Evolutionary conservation across 2,113 vertebrate genomes (phyloP).

Genomic region (Columbina picui): DNA sequence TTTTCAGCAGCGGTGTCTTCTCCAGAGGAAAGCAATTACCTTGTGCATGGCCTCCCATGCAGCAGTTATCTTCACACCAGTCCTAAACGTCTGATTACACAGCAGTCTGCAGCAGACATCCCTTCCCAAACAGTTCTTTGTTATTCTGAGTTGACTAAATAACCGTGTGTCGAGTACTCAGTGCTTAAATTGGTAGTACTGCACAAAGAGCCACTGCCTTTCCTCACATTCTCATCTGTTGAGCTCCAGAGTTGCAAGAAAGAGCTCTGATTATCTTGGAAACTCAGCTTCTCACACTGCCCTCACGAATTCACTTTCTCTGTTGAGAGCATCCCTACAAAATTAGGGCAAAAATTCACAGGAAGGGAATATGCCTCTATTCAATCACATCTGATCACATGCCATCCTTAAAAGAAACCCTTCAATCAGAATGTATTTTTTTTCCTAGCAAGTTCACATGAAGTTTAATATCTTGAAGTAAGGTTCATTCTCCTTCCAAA

Average conservation of each 20-base stretch:
- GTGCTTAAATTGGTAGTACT: neutral
- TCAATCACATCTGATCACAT: neutral
- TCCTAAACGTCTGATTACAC: neutral
- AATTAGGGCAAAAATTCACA: neutral
- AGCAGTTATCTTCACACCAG: neutral
- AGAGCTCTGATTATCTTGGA: neutral
- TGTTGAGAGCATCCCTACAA: neutral
- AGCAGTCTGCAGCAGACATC: neutral
- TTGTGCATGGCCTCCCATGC: neutral
- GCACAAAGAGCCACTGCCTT: neutral
- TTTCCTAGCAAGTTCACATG: neutral
- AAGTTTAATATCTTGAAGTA: neutral
- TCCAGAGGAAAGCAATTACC: neutral
- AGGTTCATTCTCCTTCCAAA: neutral
- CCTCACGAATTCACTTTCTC: neutral
- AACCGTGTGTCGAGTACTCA: neutral
- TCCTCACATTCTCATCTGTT: neutral
- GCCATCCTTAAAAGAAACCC: neutral
- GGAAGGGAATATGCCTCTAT: neutral
- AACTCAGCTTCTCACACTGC: neutral
- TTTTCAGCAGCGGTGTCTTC: neutral
- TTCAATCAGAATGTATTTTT: neutral
- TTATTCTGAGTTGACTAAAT: constrained; percentile 1
- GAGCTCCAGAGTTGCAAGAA: neutral
- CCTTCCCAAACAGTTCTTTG: neutral